These are phyloP conservation scores for Eudyptes chrysolophus DNA, from an alignment of 2,113 vertebrate genomes.

Conservation along the genomic window DNA sequence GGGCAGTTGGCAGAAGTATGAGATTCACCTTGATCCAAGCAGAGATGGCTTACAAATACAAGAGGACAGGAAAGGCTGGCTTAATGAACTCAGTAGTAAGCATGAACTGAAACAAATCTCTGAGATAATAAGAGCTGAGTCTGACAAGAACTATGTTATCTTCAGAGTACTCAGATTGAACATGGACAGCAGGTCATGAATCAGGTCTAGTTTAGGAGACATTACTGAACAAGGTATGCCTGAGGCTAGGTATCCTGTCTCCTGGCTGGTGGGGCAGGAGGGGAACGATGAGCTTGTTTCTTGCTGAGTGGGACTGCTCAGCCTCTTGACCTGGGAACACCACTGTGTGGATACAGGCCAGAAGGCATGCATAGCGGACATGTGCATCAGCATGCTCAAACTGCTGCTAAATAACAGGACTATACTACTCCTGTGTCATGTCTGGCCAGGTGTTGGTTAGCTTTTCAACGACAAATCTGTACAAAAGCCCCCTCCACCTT, in stretches of 20 bases:
- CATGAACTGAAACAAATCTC: neutral
- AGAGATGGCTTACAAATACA: neutral
- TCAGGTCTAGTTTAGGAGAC: neutral
- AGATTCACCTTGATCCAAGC: neutral
- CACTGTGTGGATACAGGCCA: neutral
- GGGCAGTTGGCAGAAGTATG: neutral
- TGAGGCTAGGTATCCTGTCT: neutral
- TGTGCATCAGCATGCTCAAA: neutral
- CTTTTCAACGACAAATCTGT: fast-evolving
- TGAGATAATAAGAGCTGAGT: fast-evolving
- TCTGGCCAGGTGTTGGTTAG: no score
- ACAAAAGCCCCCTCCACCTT: neutral
- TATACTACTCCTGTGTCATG: fast-evolving
- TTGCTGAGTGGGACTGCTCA: neutral
- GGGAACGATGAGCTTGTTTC: neutral
- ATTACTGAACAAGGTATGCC: neutral
- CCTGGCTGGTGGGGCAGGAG: neutral
- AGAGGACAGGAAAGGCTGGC: neutral
- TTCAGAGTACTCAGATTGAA: neutral
- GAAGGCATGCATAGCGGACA: fast-evolving
- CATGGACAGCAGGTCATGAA: neutral
- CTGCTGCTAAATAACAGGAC: neutral
- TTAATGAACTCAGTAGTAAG: neutral
- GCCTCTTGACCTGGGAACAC: neutral
- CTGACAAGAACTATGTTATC: neutral